Conservation (phyloP, 2,888 invertebrate genomes). For the Epicampocera succincta region DNA sequence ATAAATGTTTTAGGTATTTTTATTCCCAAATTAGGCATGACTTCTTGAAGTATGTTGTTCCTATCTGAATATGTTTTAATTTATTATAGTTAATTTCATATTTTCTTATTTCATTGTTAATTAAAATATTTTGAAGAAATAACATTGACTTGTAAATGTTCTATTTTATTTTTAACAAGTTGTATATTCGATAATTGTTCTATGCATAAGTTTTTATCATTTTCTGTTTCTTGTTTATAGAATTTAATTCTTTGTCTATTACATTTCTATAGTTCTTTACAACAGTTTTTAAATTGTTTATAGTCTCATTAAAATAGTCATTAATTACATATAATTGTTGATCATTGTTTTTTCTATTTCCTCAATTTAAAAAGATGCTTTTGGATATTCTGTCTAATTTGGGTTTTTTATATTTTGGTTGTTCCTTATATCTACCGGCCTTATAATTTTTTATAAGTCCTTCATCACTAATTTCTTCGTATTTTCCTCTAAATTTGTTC, state of each 20-base stretch:
- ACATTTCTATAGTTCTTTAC: not conserved
- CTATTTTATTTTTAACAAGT: conserved; percentile 15
- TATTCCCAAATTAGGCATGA: not conserved
- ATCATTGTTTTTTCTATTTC: conserved; percentile 3
- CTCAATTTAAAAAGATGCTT: not conserved
- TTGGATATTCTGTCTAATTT: conserved; percentile 14
- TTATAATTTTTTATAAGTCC: conserved; percentile 18
- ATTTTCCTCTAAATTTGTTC: not conserved
- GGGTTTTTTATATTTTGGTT: not conserved
- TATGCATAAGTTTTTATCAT: not conserved
- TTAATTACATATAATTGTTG: conserved; percentile 29
- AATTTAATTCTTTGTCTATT: conserved; percentile 1
- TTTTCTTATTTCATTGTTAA: too few relatives aligned
- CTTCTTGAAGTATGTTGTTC: not conserved
- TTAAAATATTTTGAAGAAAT: too few relatives aligned
- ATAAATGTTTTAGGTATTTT: conserved; percentile 14
- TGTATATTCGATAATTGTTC: conserved; percentile 17
- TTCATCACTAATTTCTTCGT: not conserved
- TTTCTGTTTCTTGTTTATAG: conserved; percentile 3
- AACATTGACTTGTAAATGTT: not conserved
- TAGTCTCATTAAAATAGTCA: conserved; percentile 3
- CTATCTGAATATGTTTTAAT: not conserved
- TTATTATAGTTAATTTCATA: not conserved
- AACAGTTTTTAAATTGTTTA: not conserved
- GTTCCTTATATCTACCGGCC: conserved; percentile 8